phyloP scores from a whole-genome alignment of 1,140 invertebrate species.

The Drosophila micromelanica region DNA sequence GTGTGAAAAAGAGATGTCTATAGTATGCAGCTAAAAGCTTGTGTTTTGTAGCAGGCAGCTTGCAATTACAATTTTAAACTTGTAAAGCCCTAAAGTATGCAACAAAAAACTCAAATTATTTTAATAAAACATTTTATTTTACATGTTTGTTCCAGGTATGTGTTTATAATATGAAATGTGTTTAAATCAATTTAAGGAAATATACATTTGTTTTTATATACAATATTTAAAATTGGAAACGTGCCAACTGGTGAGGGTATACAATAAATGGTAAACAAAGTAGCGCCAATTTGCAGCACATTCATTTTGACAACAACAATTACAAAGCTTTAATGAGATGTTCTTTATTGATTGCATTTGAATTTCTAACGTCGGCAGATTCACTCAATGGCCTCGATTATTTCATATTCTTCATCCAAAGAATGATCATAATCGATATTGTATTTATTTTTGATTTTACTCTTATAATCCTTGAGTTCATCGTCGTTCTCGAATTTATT shows the following conservation, averaged over 20 bases:
- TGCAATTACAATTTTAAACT: background rate
- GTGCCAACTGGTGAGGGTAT: conserved; percentile 10
- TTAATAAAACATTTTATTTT: conserved; percentile 20
- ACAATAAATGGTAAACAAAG: background rate
- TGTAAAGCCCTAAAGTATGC: conserved; percentile 20
- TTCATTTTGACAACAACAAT: conserved; percentile 36
- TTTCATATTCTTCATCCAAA: conserved; percentile 84
- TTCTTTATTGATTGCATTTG: background rate
- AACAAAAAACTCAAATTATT: background rate
- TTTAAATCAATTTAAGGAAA: background rate
- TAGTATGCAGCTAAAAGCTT: conserved; percentile 10
- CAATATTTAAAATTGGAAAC: conserved; percentile 6
- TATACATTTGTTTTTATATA: conserved; percentile 6
- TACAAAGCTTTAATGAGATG: conserved; percentile 25
- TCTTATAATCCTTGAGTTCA: conserved; percentile 81
- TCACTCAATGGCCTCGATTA: conserved; percentile 84
- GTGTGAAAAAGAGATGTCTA: conserved; percentile 16
- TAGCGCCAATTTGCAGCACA: conserved; percentile 12
- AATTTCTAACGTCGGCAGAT: background rate
- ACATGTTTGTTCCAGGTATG: conserved; percentile 20
- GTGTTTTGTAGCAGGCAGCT: background rate
- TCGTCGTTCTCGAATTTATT: conserved; percentile 77
- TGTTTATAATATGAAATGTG: conserved; percentile 3
- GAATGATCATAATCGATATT: conserved; percentile 84
- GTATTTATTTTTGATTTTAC: conserved; percentile 84